A percentile compares a stretch with the other conserved stretches of the same genome.
Conservation (phyloP, 2,797 vertebrate genomes). For the Aldrovandia affinis region DNA sequence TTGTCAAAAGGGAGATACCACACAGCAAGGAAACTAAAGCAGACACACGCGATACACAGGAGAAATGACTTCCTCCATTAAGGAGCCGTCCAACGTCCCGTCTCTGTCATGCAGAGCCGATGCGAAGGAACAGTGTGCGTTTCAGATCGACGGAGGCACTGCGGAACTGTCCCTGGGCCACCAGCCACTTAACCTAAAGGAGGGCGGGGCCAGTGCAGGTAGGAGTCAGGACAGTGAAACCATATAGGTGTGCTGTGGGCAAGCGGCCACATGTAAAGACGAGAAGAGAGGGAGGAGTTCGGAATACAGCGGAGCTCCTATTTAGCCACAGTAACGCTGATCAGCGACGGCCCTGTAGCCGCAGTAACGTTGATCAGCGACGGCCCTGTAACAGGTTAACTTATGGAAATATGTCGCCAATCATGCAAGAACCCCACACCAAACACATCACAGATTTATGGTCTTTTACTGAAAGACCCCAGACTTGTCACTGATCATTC, state of each 20-base stretch:
- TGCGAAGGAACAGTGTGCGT: conserved; percentile 34
- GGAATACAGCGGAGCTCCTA: neutral
- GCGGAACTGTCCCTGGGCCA: neutral
- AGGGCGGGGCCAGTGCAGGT: neutral
- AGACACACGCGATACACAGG: conserved; percentile 54
- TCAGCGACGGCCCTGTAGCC: neutral
- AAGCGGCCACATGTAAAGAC: neutral
- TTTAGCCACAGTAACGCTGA: neutral
- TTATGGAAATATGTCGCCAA: neutral
- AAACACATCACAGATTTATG: neutral
- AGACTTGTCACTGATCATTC: neutral
- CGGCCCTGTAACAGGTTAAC: neutral
- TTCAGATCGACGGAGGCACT: conserved; percentile 22
- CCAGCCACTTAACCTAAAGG: neutral
- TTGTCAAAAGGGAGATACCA: conserved; percentile 60
- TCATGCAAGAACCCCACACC: neutral
- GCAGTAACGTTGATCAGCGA: neutral
- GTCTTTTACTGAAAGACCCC: neutral
- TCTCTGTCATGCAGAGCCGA: conserved; percentile 34
- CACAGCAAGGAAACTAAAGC: conserved; percentile 57
- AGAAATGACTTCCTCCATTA: conserved; percentile 42
- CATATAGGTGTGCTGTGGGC: neutral
- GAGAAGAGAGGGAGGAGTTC: neutral
- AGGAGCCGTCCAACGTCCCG: conserved; percentile 35
- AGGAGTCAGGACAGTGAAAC: neutral